These are phyloP conservation scores for Drosophila carrolli DNA, from an alignment of 1,140 invertebrate genomes.

Conservation along the genomic window DNA sequence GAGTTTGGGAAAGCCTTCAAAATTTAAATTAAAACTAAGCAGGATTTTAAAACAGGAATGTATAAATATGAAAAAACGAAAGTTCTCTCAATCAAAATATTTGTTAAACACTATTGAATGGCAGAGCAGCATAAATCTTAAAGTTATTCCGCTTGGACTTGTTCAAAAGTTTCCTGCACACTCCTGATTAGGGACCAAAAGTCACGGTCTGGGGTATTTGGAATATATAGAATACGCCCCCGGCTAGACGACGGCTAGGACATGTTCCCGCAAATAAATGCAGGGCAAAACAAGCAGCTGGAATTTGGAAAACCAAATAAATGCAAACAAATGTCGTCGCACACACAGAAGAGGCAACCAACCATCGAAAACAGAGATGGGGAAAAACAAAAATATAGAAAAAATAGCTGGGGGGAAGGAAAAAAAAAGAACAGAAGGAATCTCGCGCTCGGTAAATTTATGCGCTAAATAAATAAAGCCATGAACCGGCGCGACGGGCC, in stretches of 20 bases:
- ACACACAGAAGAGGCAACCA: conserved; percentile 46
- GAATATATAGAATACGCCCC: conserved; percentile 41
- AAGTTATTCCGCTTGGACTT: background rate
- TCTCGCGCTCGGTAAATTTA: conserved; percentile 73
- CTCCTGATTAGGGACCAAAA: conserved; percentile 1
- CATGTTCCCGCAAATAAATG: conserved; percentile 39
- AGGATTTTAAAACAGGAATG: background rate
- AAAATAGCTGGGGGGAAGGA: conserved; percentile 17
- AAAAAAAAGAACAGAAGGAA: conserved; percentile 33
- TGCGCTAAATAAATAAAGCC: conserved; percentile 83
- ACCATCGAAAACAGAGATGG: conserved; percentile 36
- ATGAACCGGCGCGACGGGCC: conserved; percentile 63
- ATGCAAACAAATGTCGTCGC: conserved; percentile 75
- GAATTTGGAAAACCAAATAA: conserved; percentile 70
- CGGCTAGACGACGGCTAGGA: conserved; percentile 55
- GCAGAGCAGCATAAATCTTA: background rate
- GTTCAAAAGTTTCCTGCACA: conserved; percentile 19
- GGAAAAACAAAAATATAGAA: conserved; percentile 30
- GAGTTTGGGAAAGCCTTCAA: background rate
- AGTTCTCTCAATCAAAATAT: too few species aligned
- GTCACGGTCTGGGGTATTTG: conserved; percentile 9
- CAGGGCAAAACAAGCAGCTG: conserved; percentile 28
- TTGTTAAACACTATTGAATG: background rate
- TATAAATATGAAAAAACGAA: too few species aligned
- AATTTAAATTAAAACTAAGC: background rate